Evolutionary conservation across 2,113 vertebrate species (phyloP), one percentile per base, ranked within the genome.

Genomic region (Syrrhaptes paradoxus): DNA sequence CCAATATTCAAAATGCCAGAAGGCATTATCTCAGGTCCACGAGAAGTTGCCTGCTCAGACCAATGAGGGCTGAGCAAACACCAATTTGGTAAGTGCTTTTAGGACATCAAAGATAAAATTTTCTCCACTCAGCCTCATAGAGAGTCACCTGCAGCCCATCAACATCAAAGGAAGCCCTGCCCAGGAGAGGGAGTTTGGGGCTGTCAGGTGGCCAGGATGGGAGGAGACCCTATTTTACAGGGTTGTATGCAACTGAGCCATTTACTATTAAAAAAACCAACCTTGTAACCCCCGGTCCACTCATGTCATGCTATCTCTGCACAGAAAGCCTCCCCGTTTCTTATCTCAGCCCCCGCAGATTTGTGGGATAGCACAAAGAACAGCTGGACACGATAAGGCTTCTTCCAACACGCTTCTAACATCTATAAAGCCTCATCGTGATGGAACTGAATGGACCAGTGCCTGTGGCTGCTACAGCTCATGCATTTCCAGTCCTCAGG

Each of bases 91-190:
- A 36, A 45, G 25, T 20, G 25, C 9, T 85, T 66, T 48, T 70
- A 43, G 31, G 34, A 52, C 12, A 41, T 0, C 2, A 1, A 5
- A 4, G n/a, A 5, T 34, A 85, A 62, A 7, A 12, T 55, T 34
- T 38, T 54, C 61, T 71, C 21, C 0, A 0, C 45, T 41, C 16
- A 49, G 24, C 31, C 17, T 87, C 6, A 0, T 4, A 41, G n/a
- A 75, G 15, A 78, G 18, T 36, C 51, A 38, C 31, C 43, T 83
- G 52, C 29, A 68, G 28, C 28, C 13, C 29, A 19, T 22, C 3
- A 0, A n/a, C 17, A 28, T 20, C 7, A 0, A 59, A 54, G 43
- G 28, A 72, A 29, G 22, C 25, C 29, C 9, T 34, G 15, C 48
- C 48, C 21, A 46, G 17, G 45, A 21, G 7, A 70, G 14, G 49